A percentile compares a stretch with the other conserved stretches of the same genome.
Evolutionary conservation across 2,113 vertebrate genomes (phyloP).

Genomic region (Cricetomys ansorgei): DNA sequence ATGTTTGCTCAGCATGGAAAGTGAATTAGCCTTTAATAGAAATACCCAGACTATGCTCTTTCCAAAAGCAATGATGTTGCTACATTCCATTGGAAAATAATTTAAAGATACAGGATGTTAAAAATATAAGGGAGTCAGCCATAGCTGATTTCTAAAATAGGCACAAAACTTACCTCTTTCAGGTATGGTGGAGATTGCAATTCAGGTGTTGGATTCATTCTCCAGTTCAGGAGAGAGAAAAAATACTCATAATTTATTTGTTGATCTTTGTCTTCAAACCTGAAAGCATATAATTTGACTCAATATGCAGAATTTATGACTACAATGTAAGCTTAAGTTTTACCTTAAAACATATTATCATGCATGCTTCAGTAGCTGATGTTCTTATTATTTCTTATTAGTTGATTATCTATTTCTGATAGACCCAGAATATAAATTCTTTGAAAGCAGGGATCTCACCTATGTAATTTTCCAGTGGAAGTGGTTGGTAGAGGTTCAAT

Average conservation of each 20-base stretch:
- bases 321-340: slow-evolving; percentile 53
- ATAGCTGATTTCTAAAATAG: slow-evolving; percentile 53
- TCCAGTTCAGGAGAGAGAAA: slow-evolving; percentile 91
- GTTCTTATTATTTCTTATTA: slow-evolving; percentile 40
- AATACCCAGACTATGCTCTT: slow-evolving; percentile 48
- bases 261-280: slow-evolving; percentile 86
- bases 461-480: slow-evolving; percentile 12
- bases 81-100: slow-evolving; percentile 48
- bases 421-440: background rate
- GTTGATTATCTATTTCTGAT: background rate
- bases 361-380: background rate
- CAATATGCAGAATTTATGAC: slow-evolving; percentile 54
- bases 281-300: slow-evolving; percentile 75
- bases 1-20: slow-evolving; percentile 69
- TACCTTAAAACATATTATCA: slow-evolving; percentile 48
- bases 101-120: slow-evolving; percentile 52
- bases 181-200: slow-evolving; percentile 59
- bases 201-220: slow-evolving; percentile 83
- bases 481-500: slow-evolving; percentile 9
- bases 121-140: background rate
- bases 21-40: slow-evolving; percentile 69
- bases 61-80: slow-evolving; percentile 30
- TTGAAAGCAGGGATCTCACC: background rate
- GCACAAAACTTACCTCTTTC: slow-evolving; percentile 86
- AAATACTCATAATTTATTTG: slow-evolving; percentile 90